These are phyloP conservation scores for Amitus sp. DNA, from an alignment of 2,888 invertebrate genomes.

Conservation along the genomic window DNA sequence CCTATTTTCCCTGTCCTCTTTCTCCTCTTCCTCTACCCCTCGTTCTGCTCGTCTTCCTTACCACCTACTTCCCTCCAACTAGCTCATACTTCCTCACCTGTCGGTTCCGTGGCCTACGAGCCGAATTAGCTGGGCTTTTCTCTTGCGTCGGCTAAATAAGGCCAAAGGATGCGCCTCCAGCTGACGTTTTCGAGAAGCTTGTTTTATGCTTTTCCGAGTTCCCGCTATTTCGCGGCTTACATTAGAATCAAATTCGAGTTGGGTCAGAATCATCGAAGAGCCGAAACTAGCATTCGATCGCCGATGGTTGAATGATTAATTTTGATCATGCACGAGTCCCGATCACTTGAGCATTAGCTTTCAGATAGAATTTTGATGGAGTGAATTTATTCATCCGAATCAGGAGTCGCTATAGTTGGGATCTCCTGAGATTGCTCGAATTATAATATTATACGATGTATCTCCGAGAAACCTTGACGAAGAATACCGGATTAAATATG, in stretches of 20 bases:
- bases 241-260: neutral
- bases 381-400: neutral
- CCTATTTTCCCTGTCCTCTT: constrained; percentile 24
- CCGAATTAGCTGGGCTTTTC: neutral
- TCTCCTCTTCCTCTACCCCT: constrained; percentile 19
- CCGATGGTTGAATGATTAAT: neutral
- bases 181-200: neutral
- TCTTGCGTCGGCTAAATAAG: neutral
- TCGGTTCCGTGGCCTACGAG: neutral
- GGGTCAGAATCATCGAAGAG: neutral
- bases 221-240: too few species aligned
- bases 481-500: neutral
- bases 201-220: neutral
- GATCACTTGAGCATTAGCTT: neutral
- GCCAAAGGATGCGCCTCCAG: neutral
- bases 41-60: constrained; percentile 2
- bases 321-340: neutral
- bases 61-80: neutral
- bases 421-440: neutral
- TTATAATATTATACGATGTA: neutral
- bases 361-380: neutral
- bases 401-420: neutral
- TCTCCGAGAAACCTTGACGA: neutral
- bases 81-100: neutral
- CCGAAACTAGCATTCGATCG: neutral